Evolutionary conservation across 2,888 invertebrate genomes (phyloP).

Genomic region (Drepana falcataria): DNA sequence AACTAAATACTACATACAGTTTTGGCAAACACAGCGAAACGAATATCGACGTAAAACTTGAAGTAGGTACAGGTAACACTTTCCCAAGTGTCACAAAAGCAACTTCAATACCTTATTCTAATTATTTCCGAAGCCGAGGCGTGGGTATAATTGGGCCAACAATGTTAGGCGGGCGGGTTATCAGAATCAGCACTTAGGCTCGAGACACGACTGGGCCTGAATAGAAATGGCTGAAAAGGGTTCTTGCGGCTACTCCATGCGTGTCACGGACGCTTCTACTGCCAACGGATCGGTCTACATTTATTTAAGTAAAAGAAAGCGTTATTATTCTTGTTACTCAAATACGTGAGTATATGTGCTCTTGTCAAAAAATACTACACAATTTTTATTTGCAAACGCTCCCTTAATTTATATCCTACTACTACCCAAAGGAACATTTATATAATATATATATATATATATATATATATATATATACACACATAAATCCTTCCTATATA

Average conservation of each 20-base stretch:
- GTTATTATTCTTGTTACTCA: constrained; percentile 43
- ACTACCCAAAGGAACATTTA: too few species aligned
- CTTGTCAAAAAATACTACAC: too few species aligned
- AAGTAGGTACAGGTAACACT: too few species aligned
- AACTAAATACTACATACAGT: too few species aligned
- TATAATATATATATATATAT: too few species aligned
- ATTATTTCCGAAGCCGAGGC: constrained; percentile 8
- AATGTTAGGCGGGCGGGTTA: constrained; percentile 38
- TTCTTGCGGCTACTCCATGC: constrained; percentile 42
- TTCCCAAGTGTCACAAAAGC: too few species aligned
- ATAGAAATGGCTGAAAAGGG: constrained; percentile 60
- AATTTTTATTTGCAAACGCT: too few species aligned
- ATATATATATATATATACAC: too few species aligned
- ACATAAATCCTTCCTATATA: too few species aligned
- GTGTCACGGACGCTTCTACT: constrained; percentile 47
- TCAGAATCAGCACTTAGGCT: constrained; percentile 62
- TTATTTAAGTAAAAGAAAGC: constrained; percentile 51
- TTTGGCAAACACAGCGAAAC: too few species aligned
- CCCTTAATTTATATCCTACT: too few species aligned
- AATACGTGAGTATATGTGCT: constrained; percentile 14
- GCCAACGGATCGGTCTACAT: constrained; percentile 46
- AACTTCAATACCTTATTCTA: background rate
- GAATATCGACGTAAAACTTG: too few species aligned
- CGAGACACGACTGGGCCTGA: constrained; percentile 40
- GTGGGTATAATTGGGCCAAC: constrained; percentile 34